phyloP scores from a whole-genome alignment of 2,113 vertebrate genomes.

The Steatornis caripensis region DNA sequence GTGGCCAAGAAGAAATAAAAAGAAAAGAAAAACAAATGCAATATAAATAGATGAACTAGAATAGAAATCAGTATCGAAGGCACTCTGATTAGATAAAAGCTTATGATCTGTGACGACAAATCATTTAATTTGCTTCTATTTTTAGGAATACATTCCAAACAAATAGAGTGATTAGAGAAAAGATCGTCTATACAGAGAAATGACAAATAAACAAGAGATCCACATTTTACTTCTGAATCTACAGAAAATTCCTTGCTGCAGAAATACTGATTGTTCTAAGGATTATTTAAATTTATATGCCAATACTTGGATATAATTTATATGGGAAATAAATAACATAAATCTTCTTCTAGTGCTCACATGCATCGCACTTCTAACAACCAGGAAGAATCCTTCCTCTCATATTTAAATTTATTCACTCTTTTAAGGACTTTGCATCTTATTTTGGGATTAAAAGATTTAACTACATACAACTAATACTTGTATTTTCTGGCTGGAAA shows the following conservation, averaged over 20 bases:
- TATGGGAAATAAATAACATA: background rate
- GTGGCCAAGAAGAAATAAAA: background rate
- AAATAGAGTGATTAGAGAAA: slow-evolving; percentile 23
- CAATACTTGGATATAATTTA: background rate
- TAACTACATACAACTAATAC: background rate
- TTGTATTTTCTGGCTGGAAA: background rate
- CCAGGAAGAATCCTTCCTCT: background rate
- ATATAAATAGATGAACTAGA: slow-evolving; percentile 15
- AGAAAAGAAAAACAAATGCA: background rate
- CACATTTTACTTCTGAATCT: background rate
- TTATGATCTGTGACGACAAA: slow-evolving; percentile 6
- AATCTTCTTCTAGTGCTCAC: background rate
- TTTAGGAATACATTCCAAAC: slow-evolving; percentile 11
- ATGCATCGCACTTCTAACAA: background rate
- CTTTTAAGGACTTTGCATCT: background rate
- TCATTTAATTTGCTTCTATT: slow-evolving; percentile 8
- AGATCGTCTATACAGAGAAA: background rate
- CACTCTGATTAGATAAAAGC: slow-evolving; percentile 21
- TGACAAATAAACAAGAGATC: background rate
- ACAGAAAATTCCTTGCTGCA: background rate
- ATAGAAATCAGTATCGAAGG: slow-evolving; percentile 8
- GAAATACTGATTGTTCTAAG: background rate
- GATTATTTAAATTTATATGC: background rate
- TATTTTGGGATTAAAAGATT: background rate
- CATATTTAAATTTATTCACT: background rate